A percentile compares a stretch with the other conserved stretches of the same genome.
These are phyloP conservation scores for Circaetus gallicus DNA, from an alignment of 2,113 vertebrate genomes.

Conservation along the genomic window DNA sequence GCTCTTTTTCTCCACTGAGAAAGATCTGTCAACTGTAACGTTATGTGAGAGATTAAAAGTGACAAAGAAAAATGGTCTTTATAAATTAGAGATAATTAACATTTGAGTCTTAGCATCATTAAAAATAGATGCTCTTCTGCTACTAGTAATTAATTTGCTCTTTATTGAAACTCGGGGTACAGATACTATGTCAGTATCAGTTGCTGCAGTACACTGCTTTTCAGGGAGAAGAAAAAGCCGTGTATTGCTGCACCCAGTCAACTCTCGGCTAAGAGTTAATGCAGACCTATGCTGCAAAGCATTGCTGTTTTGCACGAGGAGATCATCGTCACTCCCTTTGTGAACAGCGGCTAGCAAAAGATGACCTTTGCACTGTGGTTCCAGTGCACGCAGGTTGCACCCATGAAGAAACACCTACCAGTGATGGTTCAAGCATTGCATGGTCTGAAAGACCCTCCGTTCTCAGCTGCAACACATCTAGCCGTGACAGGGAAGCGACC, in stretches of 20 bases:
- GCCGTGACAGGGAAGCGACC: rapidly evolving
- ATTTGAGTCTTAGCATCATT: background rate
- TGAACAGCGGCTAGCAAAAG: background rate
- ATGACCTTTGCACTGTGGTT: background rate
- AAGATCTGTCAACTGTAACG: background rate
- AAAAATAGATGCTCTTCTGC: background rate
- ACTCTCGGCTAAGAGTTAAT: background rate
- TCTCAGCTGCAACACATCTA: background rate
- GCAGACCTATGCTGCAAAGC: background rate
- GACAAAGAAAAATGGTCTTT: background rate
- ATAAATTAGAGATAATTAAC: background rate
- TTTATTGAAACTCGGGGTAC: background rate
- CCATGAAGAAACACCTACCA: background rate
- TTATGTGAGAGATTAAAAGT: background rate
- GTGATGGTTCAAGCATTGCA: background rate
- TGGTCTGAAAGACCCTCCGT: background rate
- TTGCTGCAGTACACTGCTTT: background rate
- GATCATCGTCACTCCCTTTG: background rate
- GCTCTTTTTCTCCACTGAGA: background rate
- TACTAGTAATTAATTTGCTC: background rate
- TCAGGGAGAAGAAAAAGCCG: background rate
- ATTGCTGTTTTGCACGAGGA: background rate
- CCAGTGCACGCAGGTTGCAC: background rate
- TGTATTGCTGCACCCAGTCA: background rate
- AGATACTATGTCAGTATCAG: background rate